Base-by-base conservation (phyloP, 2,888 invertebrate species). In the Linnaemya tessellans region DNA sequence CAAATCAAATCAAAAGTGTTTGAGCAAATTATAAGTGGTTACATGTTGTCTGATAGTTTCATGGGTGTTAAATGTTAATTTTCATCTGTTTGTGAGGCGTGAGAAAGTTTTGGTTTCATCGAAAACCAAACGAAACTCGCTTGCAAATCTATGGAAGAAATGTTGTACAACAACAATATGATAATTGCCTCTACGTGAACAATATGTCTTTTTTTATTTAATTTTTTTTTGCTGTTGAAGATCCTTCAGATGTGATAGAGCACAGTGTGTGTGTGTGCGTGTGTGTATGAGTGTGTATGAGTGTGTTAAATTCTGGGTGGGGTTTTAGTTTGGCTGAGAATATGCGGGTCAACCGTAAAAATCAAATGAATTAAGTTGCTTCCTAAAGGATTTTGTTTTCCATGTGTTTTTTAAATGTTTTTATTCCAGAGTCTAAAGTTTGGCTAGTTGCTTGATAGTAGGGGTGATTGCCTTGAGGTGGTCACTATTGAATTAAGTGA, bases 41-140 rank as follows among this genome's bases (percentile, higher is more conserved):
- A 87, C 86, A 86, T 85, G 84, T 73, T 83, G 64, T 54, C 75
- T 67, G 79, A 75, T 80, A 75, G 74, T 84, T 89, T 88, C 88
- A 87, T 88, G 84, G 85, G 88, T 84, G 87, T 86, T 88, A 86
- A 80, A 84, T 83, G 84, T 85, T 85, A 85, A 85, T 85, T 85
- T 81, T 46, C 25, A n/a, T 54, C 15, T 58, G 67, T 60, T 78
- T 49, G 56, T 49, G 68, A 86, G 87, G 86, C 87, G 87, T 87
- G 87, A 87, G 87, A 87, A 87, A 87, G 80, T 86, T 77, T 80
- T 74, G 68, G 78, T 64, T 75, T 54, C 18, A 62, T 15, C 10
- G 11, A 3, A 49, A 74, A 75, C 58, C 75, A 80, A 62, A 58
- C 65, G 9, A 8, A 15, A 54, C 22, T 51, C 60, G n/a, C 49